Evolutionary conservation across 2,113 vertebrate genomes (phyloP).

Genomic region (Psittacara wagleri): DNA sequence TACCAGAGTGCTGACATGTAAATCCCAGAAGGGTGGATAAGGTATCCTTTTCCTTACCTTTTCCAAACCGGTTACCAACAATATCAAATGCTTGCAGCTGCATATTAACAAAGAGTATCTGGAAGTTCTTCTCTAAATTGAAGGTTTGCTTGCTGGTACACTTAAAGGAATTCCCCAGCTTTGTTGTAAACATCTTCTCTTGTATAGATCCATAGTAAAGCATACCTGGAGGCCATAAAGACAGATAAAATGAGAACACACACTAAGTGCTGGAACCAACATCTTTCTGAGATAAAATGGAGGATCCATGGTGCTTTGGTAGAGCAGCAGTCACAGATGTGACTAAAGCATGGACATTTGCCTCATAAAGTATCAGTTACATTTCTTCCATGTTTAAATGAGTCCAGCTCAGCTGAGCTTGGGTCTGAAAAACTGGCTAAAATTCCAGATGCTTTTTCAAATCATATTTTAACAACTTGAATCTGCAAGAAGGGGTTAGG

Average conservation of each 20-base stretch:
- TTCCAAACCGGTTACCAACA: slow-evolving; percentile 70
- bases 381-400: background rate
- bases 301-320: background rate
- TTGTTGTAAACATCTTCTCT: slow-evolving; percentile 73
- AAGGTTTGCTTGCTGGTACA: slow-evolving; percentile 78
- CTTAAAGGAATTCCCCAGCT: slow-evolving; percentile 76
- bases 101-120: slow-evolving; percentile 74
- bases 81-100: slow-evolving; percentile 87
- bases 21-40: background rate
- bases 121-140: slow-evolving; percentile 66
- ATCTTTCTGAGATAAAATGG: background rate
- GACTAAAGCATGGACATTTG: background rate
- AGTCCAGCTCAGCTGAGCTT: background rate
- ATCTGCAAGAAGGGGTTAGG: background rate
- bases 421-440: background rate
- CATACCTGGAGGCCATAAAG: slow-evolving; percentile 16
- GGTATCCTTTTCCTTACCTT: slow-evolving; percentile 70
- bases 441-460: background rate
- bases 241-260: background rate
- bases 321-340: background rate
- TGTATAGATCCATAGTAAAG: background rate
- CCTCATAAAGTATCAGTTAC: background rate
- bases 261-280: background rate
- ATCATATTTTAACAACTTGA: background rate
- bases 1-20: background rate